A percentile compares a stretch with the other conserved stretches of the same genome.
These are phyloP conservation scores for Pristionchus pacificus DNA, from an alignment of 1,140 invertebrate genomes.

Conservation along the genomic window DNA sequence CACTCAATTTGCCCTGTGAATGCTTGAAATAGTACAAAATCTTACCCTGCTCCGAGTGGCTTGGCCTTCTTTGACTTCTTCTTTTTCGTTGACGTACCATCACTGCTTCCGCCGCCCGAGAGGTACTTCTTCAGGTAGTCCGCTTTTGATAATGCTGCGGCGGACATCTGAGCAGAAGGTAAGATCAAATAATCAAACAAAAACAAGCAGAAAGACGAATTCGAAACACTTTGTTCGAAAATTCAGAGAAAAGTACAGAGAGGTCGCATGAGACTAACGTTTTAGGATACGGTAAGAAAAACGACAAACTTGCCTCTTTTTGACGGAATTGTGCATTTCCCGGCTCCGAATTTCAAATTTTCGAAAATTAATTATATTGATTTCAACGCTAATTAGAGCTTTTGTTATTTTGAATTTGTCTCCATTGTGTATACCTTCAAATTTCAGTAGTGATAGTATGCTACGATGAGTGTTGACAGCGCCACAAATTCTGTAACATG, in stretches of 20 bases:
- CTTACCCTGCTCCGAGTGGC: background rate
- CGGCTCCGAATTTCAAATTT: background rate
- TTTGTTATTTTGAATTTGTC: too few species aligned
- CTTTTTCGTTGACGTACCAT: background rate
- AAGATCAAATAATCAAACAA: background rate
- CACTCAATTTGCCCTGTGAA: too few species aligned
- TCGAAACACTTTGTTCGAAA: too few species aligned
- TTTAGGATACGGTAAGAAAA: too few species aligned
- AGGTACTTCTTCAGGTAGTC: background rate
- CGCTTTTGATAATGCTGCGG: background rate
- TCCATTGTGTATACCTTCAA: too few species aligned
- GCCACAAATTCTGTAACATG: background rate
- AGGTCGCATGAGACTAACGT: too few species aligned
- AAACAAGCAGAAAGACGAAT: background rate
- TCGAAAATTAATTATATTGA: too few species aligned
- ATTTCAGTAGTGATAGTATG: too few species aligned
- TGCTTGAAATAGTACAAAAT: too few species aligned
- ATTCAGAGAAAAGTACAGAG: too few species aligned
- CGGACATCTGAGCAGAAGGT: background rate
- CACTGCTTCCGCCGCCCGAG: background rate
- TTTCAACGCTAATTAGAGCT: too few species aligned
- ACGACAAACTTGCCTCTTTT: background rate
- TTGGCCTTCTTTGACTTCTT: background rate
- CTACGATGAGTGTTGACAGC: background rate
- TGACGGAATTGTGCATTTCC: background rate